A percentile compares a stretch with the other conserved stretches of the same genome.
Evolutionary conservation across 2,797 vertebrate genomes (phyloP).

Genomic region (Mormyrus proboscirostris): DNA sequence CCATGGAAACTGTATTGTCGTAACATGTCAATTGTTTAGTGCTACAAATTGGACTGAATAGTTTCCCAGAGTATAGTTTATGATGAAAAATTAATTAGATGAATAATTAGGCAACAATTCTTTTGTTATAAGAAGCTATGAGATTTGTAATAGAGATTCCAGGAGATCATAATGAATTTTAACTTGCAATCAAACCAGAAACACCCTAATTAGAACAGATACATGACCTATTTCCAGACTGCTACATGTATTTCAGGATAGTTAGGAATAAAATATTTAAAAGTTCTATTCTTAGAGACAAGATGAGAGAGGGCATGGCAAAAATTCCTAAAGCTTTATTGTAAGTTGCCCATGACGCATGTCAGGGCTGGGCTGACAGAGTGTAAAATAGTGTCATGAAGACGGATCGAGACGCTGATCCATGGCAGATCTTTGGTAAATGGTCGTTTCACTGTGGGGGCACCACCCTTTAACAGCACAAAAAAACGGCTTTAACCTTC

Average conservation of each 20-base stretch:
- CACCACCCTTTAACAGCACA: not conserved
- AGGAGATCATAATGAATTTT: not conserved
- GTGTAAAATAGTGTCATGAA: not conserved
- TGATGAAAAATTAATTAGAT: not conserved
- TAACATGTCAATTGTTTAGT: not conserved
- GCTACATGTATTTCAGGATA: not conserved
- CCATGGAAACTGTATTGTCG: not conserved
- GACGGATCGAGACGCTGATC: not conserved
- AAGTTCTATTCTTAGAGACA: not conserved
- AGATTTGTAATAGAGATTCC: not conserved
- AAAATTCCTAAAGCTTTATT: not conserved
- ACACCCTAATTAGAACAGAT: not conserved
- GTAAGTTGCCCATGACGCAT: not conserved
- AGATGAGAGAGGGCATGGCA: not conserved
- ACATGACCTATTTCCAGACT: not conserved
- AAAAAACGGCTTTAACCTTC: not conserved
- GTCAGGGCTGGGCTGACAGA: not conserved
- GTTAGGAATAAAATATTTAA: not conserved
- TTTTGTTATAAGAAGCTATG: not conserved
- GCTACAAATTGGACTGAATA: not conserved
- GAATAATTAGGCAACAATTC: not conserved
- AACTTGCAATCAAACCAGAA: not conserved
- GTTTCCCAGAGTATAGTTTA: not conserved
- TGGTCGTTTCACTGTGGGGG: not conserved
- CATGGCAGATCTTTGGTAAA: not conserved